Conservation (phyloP, 2,888 invertebrate species). For the Alitta virens region DNA sequence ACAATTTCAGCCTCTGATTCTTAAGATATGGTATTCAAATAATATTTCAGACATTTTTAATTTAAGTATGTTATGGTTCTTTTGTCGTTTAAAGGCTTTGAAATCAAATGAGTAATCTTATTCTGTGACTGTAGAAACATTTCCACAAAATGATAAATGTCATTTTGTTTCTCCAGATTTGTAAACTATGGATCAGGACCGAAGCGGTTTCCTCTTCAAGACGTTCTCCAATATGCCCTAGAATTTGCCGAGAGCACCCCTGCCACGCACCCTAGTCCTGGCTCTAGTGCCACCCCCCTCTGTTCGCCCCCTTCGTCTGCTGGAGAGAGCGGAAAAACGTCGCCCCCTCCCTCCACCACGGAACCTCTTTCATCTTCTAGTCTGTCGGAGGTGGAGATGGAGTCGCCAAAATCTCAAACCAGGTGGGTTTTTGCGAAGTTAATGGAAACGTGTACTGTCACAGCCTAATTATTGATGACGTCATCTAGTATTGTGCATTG, state of each 20-base stretch:
- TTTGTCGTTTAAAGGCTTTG: too few relatives aligned
- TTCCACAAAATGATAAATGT: too few relatives aligned
- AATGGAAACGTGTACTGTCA: too few relatives aligned
- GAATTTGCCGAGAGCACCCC: constrained; percentile 56
- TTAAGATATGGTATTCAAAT: too few relatives aligned
- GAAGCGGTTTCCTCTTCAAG: constrained; percentile 56
- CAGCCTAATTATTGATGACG: too few relatives aligned
- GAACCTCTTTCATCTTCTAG: neutral
- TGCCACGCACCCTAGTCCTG: neutral
- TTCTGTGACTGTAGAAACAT: too few relatives aligned
- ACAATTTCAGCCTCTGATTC: too few relatives aligned
- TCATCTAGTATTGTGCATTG: too few relatives aligned
- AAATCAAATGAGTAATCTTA: too few relatives aligned
- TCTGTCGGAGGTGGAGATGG: constrained; percentile 53
- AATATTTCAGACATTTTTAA: too few relatives aligned
- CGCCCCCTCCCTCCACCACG: neutral
- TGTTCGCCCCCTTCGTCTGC: neutral
- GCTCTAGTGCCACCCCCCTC: neutral
- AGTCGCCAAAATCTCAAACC: constrained; percentile 45
- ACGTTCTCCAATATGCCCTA: constrained; percentile 55
- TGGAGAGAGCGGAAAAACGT: neutral
- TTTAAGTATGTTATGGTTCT: too few relatives aligned
- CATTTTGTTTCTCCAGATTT: constrained; percentile 44
- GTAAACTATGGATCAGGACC: constrained; percentile 54
- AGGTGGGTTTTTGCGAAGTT: constrained; percentile 14